phyloP scores from a whole-genome alignment of 1,140 invertebrate genomes.

The Wiebesia pumilae region DNA sequence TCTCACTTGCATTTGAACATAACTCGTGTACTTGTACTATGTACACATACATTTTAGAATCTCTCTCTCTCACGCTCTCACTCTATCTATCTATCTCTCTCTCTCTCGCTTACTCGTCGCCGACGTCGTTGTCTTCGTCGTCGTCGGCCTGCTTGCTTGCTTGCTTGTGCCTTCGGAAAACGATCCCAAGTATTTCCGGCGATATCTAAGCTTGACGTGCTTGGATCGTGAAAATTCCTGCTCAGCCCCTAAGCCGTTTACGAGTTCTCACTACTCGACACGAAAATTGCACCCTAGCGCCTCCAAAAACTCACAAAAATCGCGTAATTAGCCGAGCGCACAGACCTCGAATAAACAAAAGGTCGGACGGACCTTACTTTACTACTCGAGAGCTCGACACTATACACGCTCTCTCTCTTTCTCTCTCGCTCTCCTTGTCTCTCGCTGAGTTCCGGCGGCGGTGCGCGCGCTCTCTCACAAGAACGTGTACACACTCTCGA shows the following conservation, averaged over 20 bases:
- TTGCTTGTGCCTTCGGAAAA: not conserved
- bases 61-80: not conserved
- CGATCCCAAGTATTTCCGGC: constrained; percentile 30
- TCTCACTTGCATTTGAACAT: constrained; percentile 60
- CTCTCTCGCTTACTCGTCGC: not conserved
- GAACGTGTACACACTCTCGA: not conserved
- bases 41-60: not conserved
- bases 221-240: not conserved
- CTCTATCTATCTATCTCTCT: constrained; percentile 10
- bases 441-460: constrained; percentile 47
- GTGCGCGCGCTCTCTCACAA: constrained; percentile 12
- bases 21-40: constrained; percentile 44
- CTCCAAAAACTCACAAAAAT: constrained; percentile 48
- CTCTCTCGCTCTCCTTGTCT: constrained; percentile 24
- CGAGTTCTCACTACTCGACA: not conserved
- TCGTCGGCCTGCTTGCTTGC: not conserved
- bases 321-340: constrained; percentile 40
- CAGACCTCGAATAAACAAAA: constrained; percentile 72
- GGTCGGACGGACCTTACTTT: constrained; percentile 62
- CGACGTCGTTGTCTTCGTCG: constrained; percentile 7
- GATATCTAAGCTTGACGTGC: not conserved
- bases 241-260: not conserved
- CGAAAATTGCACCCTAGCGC: not conserved
- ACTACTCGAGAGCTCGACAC: constrained; percentile 24
- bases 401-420: constrained; percentile 2